Conservation (phyloP, 2,113 vertebrate species). For the Excalfactoria chinensis region DNA sequence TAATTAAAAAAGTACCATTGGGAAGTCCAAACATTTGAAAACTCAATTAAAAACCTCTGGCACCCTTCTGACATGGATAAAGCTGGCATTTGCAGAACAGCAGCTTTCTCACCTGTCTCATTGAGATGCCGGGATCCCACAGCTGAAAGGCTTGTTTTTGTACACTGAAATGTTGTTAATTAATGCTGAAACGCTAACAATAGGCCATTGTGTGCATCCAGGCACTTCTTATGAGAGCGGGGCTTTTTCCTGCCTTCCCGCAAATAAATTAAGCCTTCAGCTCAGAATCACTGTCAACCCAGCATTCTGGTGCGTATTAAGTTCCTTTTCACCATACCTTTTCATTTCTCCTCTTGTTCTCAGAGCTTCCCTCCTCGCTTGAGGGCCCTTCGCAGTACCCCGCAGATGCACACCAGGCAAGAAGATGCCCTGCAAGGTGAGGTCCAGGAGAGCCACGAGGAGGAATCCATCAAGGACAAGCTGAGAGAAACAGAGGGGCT, state of each 20-base stretch:
- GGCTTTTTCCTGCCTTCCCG: not conserved
- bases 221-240: slow-evolving; percentile 18
- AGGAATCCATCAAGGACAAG: slow-evolving; percentile 68
- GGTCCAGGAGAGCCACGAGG: slow-evolving; percentile 67
- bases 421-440: slow-evolving; percentile 25
- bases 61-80: slow-evolving; percentile 64
- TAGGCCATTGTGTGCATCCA: slow-evolving; percentile 55
- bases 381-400: not conserved
- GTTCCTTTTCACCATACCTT: not conserved
- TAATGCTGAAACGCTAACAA: slow-evolving; percentile 52
- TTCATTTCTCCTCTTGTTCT: not conserved
- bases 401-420: slow-evolving; percentile 15
- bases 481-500: slow-evolving; percentile 75
- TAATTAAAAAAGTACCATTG: slow-evolving; percentile 65
- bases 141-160: slow-evolving; percentile 47
- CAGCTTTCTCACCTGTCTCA: slow-evolving; percentile 70
- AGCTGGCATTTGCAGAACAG: slow-evolving; percentile 55
- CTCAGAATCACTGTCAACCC: not conserved
- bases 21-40: slow-evolving; percentile 69
- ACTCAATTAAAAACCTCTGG: slow-evolving; percentile 63
- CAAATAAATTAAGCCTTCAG: slow-evolving; percentile 33
- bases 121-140: slow-evolving; percentile 19
- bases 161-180: slow-evolving; percentile 28
- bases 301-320: not conserved
- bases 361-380: slow-evolving; percentile 78